phyloP scores from a whole-genome alignment of 2,888 invertebrate species.

The Neoscelio sp. region DNA sequence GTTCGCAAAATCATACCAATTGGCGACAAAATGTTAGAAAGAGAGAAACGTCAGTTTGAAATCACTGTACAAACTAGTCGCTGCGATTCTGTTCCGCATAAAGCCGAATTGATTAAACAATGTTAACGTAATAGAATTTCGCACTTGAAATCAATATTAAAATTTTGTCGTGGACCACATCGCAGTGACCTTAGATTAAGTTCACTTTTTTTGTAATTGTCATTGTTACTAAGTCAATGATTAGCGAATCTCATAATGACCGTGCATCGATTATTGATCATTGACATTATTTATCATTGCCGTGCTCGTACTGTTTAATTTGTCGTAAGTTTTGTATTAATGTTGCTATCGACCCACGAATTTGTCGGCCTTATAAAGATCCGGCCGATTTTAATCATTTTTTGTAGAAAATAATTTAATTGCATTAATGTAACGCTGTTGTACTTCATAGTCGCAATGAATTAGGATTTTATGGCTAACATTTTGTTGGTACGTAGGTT shows the following conservation, averaged over 20 bases:
- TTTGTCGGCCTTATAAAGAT: conserved; percentile 65
- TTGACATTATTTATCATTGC: conserved; percentile 74
- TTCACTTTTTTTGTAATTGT: conserved; percentile 60
- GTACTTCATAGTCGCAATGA: conserved; percentile 28
- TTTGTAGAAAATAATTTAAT: not conserved
- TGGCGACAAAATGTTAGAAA: conserved; percentile 76
- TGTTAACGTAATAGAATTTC: conserved; percentile 33
- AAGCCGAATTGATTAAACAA: conserved; percentile 29
- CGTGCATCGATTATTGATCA: conserved; percentile 72
- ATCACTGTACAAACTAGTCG: conserved; percentile 80
- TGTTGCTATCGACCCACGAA: conserved; percentile 77
- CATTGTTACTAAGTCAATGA: conserved; percentile 67
- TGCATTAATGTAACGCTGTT: not conserved
- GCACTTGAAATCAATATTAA: not conserved
- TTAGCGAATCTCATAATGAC: conserved; percentile 67
- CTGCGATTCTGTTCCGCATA: conserved; percentile 70
- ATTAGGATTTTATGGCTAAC: conserved; percentile 59
- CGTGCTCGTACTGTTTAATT: conserved; percentile 81
- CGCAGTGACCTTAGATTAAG: conserved; percentile 66
- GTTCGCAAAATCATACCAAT: conserved; percentile 77
- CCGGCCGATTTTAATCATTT: not conserved
- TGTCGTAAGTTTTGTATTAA: conserved; percentile 77
- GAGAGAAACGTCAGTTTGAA: conserved; percentile 80
- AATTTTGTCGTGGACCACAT: conserved; percentile 51
- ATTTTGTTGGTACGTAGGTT: conserved; percentile 2